phyloP scores from a whole-genome alignment of 2,113 vertebrate genomes.

The Cyprinodon tularosa region DNA sequence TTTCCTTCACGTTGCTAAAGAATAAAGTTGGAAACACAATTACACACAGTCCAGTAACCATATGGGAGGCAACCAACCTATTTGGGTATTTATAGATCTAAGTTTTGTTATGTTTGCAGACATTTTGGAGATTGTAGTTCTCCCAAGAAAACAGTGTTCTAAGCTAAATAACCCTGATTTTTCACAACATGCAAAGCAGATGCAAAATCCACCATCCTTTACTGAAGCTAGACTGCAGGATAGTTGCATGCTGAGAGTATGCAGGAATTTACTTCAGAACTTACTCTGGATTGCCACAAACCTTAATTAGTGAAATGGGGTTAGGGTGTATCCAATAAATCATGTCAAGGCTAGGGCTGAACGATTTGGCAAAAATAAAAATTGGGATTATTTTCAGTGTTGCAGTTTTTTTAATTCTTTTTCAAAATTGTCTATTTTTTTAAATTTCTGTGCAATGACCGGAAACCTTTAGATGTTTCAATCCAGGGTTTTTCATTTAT shows the following conservation, averaged over 20 bases:
- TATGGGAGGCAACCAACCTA: constrained; percentile 48
- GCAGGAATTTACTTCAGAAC: no score
- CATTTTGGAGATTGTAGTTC: constrained; percentile 58
- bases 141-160: constrained; percentile 31
- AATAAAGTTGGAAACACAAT: not conserved
- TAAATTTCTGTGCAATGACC: no score
- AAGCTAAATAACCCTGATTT: constrained; percentile 4
- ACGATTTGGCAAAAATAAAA: no score
- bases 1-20: not conserved
- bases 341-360: no score
- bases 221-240: not conserved
- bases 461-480: no score
- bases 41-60: constrained; percentile 13
- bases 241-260: constrained; percentile 6
- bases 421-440: no score
- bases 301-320: no score
- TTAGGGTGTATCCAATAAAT: no score
- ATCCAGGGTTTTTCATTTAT: no score
- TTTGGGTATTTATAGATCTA: constrained; percentile 63
- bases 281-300: no score
- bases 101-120: constrained; percentile 57
- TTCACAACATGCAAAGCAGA: constrained; percentile 20
- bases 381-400: no score
- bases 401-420: no score
- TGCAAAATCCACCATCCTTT: constrained; percentile 10